Evolutionary conservation across 2,888 invertebrate species (phyloP).

Genomic region (Oligia latruncula): DNA sequence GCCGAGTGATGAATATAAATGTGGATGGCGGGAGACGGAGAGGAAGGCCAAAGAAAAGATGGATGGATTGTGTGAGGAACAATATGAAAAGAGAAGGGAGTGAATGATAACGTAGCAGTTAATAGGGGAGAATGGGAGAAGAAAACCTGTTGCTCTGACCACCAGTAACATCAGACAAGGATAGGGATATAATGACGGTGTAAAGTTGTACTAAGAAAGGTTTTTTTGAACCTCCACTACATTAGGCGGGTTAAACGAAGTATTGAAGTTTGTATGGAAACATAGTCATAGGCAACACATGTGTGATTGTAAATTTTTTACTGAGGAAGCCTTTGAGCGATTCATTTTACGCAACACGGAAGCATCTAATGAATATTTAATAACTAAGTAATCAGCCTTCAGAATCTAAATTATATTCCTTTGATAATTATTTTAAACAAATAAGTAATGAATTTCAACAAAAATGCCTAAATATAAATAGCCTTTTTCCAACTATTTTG

Average conservation of each 20-base stretch:
- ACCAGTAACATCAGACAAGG: not conserved
- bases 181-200: not conserved
- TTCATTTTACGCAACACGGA: conserved; percentile 21
- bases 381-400: conserved; percentile 20
- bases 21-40: no score
- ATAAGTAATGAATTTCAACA: not conserved
- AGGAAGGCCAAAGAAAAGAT: not conserved
- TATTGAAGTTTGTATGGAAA: not conserved
- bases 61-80: not conserved
- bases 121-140: no score
- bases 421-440: conserved; percentile 8
- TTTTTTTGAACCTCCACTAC: not conserved
- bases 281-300: not conserved
- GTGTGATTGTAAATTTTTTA: not conserved
- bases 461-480: no score
- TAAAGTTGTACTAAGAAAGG: not conserved
- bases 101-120: not conserved
- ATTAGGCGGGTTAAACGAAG: accelerated
- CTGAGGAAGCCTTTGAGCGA: conserved; percentile 12
- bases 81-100: not conserved
- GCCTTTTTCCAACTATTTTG: no score
- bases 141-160: not conserved
- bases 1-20: not conserved
- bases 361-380: conserved; percentile 18
- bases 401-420: not conserved